Evolutionary conservation across 2,113 vertebrate genomes (phyloP).

Genomic region (Protobothrops flavoviridis): DNA sequence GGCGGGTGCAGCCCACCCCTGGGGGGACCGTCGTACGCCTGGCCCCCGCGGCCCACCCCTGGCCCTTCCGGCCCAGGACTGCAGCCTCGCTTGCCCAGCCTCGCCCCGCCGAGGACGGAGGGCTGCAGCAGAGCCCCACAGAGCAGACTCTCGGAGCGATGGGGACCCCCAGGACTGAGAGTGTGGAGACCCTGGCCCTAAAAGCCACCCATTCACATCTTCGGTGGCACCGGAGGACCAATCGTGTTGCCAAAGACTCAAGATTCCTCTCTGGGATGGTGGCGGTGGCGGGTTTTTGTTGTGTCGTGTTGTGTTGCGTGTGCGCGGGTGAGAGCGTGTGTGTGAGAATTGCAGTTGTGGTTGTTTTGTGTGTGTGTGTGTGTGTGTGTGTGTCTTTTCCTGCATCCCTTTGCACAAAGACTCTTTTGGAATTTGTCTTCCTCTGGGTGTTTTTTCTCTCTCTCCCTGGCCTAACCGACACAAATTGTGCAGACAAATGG

Average conservation of each 20-base stretch:
- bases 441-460: not conserved
- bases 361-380: too few relatives aligned
- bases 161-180: not conserved
- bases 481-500: too few relatives aligned
- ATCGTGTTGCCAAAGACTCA: not conserved
- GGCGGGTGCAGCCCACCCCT: not conserved
- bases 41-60: not conserved
- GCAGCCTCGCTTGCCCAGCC: not conserved
- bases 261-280: not conserved
- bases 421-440: not conserved
- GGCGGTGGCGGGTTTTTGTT: too few relatives aligned
- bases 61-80: not conserved
- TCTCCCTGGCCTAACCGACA: not conserved
- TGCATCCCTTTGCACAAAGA: not conserved
- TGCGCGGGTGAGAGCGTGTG: too few relatives aligned
- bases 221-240: not conserved
- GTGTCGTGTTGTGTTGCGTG: too few relatives aligned
- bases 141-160: not conserved
- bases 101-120: not conserved
- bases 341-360: too few relatives aligned
- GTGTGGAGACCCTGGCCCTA: constrained; percentile 29
- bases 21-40: not conserved
- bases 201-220: not conserved
- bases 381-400: too few relatives aligned
- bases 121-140: not conserved